Percentiles rank a stretch among this genome's conserved stretches.
Evolutionary conservation across 2,888 invertebrate genomes (phyloP).

Genomic region (Masnerella sp.): DNA sequence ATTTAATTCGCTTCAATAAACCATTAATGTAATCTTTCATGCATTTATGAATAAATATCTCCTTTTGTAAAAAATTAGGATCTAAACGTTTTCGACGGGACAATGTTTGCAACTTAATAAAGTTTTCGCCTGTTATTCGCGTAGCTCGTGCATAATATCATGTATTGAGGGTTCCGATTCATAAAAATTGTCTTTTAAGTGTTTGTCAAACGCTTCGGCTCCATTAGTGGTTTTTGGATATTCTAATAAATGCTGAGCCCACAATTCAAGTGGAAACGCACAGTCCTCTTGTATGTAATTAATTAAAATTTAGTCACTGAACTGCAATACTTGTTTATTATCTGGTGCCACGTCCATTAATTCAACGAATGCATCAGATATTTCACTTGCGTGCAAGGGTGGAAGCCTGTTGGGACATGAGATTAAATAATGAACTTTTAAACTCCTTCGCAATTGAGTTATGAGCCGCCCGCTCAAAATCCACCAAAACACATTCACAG

Average conservation of each 20-base stretch:
- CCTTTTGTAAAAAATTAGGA: no score
- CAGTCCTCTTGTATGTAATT: constrained; percentile 21
- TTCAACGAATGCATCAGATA: constrained; percentile 30
- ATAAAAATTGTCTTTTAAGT: constrained; percentile 34
- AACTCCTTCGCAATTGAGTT: background rate
- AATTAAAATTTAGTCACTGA: constrained; percentile 18
- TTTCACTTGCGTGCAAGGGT: constrained; percentile 1
- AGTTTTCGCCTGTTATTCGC: no score
- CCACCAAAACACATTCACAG: background rate
- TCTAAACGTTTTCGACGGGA: no score
- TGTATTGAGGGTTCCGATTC: no score
- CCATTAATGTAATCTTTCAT: no score
- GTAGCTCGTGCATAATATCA: no score
- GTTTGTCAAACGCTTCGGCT: constrained; percentile 20
- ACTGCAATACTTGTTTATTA: constrained; percentile 6
- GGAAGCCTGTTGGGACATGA: constrained; percentile 14
- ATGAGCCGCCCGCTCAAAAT: background rate
- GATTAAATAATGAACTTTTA: background rate
- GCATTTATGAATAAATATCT: no score
- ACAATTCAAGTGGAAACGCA: constrained; percentile 4
- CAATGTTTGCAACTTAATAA: no score
- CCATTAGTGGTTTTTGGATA: constrained; percentile 15
- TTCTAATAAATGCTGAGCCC: constrained; percentile 4
- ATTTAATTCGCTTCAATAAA: no score
- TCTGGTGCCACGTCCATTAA: constrained; percentile 17